Evolutionary conservation across 2,888 invertebrate genomes (phyloP), one percentile per base, ranked within the genome.

Genomic region (Cephus pulcher): DNA sequence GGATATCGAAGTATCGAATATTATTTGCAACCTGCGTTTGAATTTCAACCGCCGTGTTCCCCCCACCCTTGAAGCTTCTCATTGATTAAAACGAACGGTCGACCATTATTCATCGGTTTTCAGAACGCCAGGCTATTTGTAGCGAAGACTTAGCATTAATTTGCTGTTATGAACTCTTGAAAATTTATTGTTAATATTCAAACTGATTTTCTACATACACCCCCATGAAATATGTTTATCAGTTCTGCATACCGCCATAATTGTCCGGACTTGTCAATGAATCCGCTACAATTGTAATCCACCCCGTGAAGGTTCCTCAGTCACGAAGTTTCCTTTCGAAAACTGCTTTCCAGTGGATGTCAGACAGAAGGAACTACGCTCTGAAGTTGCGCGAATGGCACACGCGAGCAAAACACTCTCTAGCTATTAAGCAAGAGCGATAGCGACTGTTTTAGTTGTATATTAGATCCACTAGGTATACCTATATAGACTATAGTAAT

Each of bases 281-380:
- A 56, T 23, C 23, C 23, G 23, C 23, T 23, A 0, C 23, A 4
- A 4, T 40, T 15, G 4, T 15, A 40, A 40, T 40, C 4, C 15
- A 56, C 56, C 56, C 56, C 23, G 56, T 23, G 15, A 15, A 56
- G 56, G 23, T 9, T 56, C 23, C 56, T 56, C 23, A 9, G 23
- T 56, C 56, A 6, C 6, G 56, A 15, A 56, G 23, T 56, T 56
- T 56, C 56, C 56, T 87, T 89, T 88, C 85, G 83, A 86, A 90
- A 90, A 88, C 87, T 85, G 84, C 87, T 88, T 86, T 87, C 87
- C 86, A 85, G 82, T 74, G 82, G 79, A 83, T 84, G 71, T 82
- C 84, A 76, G 80, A 70, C 78, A 78, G 77, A 79, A 80, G 90
- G 90, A 90, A 90, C 89, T 90, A 90, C 90, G 90, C 86, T 89